These are phyloP conservation scores for Phaonia tiefii DNA, from an alignment of 2,888 invertebrate genomes.

Conservation along the genomic window DNA sequence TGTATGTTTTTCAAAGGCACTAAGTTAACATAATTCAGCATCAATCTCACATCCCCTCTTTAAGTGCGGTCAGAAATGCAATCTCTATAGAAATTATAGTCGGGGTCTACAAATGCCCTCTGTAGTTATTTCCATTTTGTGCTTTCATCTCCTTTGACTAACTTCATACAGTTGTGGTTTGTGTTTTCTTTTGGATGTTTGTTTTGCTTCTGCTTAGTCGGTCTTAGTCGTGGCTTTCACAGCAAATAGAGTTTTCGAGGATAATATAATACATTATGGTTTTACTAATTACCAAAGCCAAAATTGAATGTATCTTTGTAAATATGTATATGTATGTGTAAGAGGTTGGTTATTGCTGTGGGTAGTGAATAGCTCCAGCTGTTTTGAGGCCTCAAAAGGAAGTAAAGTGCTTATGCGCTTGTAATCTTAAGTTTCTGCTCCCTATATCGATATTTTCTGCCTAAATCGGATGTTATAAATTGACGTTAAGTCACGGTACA, in stretches of 20 bases:
- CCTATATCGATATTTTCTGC: slow-evolving; percentile 4
- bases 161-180: neutral
- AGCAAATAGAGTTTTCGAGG: neutral
- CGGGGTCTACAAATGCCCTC: too few relatives aligned
- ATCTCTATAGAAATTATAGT: neutral
- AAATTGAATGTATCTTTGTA: slow-evolving; percentile 10
- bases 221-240: too few relatives aligned
- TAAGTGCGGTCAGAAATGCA: slow-evolving; percentile 39
- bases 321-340: neutral
- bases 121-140: too few relatives aligned
- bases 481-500: slow-evolving; percentile 23
- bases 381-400: too few relatives aligned
- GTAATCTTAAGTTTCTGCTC: neutral
- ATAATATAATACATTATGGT: slow-evolving; percentile 42
- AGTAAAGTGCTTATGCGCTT: too few relatives aligned
- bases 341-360: too few relatives aligned
- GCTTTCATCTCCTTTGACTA: too few relatives aligned
- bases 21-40: slow-evolving; percentile 26
- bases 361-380: too few relatives aligned
- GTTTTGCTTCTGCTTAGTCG: neutral
- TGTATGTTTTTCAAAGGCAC: slow-evolving; percentile 17
- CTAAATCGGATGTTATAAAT: slow-evolving; percentile 25
- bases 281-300: slow-evolving; percentile 36
- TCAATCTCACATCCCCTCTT: slow-evolving; percentile 26
- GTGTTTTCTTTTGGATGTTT: slow-evolving; percentile 14